Evolutionary conservation across 53 echinoderm and acorn worm species (phyloP), one percentile per base, ranked within the genome.

Genomic region (Holothuria leucospilota): DNA sequence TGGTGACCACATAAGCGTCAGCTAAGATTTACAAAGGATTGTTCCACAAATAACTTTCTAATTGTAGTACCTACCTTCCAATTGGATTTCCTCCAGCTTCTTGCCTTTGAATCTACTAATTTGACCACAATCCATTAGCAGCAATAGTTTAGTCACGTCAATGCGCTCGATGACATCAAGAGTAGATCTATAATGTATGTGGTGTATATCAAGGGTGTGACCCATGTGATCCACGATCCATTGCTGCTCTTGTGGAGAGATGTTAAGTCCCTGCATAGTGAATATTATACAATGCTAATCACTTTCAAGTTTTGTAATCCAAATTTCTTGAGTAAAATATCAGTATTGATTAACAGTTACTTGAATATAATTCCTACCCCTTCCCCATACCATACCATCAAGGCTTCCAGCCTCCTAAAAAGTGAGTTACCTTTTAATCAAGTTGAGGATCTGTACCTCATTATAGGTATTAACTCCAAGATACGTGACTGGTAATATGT

Each of bases 181-280:
- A 10, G 81, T 86, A 7, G 90, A 81, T 34, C 90, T 59, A 34
- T 90, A 90, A 59, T 90, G 70, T 5, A 86, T 59, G 59, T 86
- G 60, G n/a, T 90, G 90, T 0, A 90, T 72, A 63, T 90, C 74
- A 2, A 90, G n/a, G 28, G 72, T 90, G 65, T 90, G 90, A 13
- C 90, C 90, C 18, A 90, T 80, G 53, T 90, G 91, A 40, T 91
- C 75, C 9, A 82, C 72, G 12, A 91, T 42, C 77, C 64, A 86
- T 27, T 77, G 15, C 28, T 86, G 78, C 28, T 86, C 62, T 23
- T 86, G 69, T 29, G 74, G 46, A 34, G 74, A 74, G 39, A 74
- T 74, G 46, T 74, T 46, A 39, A 74, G 74, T 46, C 74, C 74
- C 74, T 74, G 49, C 39, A 12, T 26, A 69, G 27, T 40, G 20